A percentile compares a stretch with the other conserved stretches of the same genome.
Evolutionary conservation across 2,797 vertebrate species (phyloP).

Genomic region (Lutjanus campechanus): DNA sequence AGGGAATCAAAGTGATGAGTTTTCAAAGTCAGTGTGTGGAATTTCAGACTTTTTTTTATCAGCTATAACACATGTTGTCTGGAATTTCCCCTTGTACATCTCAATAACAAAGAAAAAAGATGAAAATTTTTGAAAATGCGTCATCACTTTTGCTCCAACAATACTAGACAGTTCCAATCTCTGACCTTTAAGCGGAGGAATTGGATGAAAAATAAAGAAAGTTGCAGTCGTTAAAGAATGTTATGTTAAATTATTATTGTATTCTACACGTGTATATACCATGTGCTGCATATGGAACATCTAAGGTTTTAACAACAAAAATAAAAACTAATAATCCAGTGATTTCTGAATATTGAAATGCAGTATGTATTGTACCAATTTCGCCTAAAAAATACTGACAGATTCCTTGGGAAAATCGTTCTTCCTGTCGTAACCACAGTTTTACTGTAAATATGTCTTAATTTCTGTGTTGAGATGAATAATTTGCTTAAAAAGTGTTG

Average conservation of each 20-base stretch:
- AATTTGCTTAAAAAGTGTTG: not conserved
- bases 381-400: not conserved
- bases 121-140: not conserved
- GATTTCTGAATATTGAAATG: not conserved
- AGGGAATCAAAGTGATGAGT: not conserved
- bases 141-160: slow-evolving; percentile 9
- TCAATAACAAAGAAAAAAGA: slow-evolving; percentile 13
- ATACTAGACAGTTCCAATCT: not conserved
- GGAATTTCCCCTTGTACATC: slow-evolving; percentile 10
- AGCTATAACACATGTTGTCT: not conserved
- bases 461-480: not conserved
- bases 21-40: not conserved
- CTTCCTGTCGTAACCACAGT: not conserved
- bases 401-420: not conserved
- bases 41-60: not conserved
- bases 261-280: not conserved
- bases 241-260: not conserved
- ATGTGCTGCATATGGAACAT: not conserved
- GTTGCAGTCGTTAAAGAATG: not conserved
- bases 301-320: not conserved
- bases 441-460: not conserved
- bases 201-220: not conserved
- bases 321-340: not conserved
- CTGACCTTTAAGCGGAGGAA: not conserved
- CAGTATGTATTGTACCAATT: not conserved